A percentile compares a stretch with the other conserved stretches of the same genome.
Evolutionary conservation across 23 tunicate genomes (phyloP).

Genomic region (Halocynthia roretzi): DNA sequence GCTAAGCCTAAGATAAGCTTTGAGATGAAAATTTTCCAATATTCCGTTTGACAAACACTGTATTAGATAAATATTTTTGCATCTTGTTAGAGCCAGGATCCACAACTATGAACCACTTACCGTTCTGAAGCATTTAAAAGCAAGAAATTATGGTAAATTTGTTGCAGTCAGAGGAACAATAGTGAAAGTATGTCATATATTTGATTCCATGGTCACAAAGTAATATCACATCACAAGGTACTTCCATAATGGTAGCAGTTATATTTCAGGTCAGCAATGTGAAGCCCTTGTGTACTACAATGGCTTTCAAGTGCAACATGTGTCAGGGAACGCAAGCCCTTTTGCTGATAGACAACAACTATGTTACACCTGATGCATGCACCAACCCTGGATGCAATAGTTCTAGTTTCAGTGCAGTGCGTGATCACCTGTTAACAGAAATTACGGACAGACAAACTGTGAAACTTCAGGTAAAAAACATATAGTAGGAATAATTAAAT

Average conservation of each 20-base stretch:
- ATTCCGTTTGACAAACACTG: too few relatives aligned
- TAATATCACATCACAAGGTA: background rate
- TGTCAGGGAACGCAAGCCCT: slow-evolving; percentile 72
- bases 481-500: background rate
- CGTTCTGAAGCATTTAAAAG: slow-evolving; percentile 75
- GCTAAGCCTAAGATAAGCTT: too few relatives aligned
- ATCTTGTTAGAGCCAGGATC: slow-evolving; percentile 52
- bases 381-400: slow-evolving; percentile 42
- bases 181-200: slow-evolving; percentile 51
- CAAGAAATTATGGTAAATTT: slow-evolving; percentile 76
- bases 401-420: slow-evolving; percentile 40
- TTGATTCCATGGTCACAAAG: background rate
- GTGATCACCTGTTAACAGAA: slow-evolving; percentile 84
- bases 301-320: slow-evolving; percentile 71
- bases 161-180: slow-evolving; percentile 81
- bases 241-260: background rate
- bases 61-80: too few relatives aligned
- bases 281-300: slow-evolving; percentile 76
- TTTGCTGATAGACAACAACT: slow-evolving; percentile 64
- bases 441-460: slow-evolving; percentile 78
- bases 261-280: slow-evolving; percentile 82
- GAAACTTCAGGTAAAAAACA: slow-evolving; percentile 53
- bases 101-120: slow-evolving; percentile 69
- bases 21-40: too few relatives aligned
- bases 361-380: slow-evolving; percentile 57